Evolutionary conservation across 2,113 vertebrate genomes (phyloP).

Genomic region (Siniperca chuatsi): DNA sequence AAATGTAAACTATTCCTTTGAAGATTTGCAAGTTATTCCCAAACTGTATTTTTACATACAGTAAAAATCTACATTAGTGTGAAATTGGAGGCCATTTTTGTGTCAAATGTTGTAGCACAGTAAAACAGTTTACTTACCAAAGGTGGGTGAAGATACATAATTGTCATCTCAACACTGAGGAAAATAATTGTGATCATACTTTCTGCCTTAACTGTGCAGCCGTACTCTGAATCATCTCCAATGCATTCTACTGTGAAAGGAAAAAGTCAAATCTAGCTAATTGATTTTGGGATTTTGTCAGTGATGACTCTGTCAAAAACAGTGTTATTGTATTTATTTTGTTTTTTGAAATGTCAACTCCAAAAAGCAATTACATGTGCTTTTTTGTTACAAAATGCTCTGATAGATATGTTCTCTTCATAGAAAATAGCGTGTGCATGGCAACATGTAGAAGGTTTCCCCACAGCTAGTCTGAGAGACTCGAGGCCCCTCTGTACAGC

Average conservation of each 20-base stretch:
- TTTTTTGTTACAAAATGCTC: slow-evolving; percentile 66
- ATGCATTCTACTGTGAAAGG: not conserved
- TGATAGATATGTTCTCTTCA: slow-evolving; percentile 43
- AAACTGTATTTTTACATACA: not conserved
- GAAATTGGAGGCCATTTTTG: not conserved
- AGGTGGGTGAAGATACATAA: not conserved
- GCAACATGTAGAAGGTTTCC: slow-evolving; percentile 25
- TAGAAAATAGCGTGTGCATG: slow-evolving; percentile 62
- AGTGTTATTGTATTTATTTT: slow-evolving; percentile 63
- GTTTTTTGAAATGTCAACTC: slow-evolving; percentile 49
- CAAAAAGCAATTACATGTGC: slow-evolving; percentile 64
- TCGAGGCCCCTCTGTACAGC: slow-evolving; percentile 1
- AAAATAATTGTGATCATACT: too few relatives aligned
- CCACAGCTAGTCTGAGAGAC: not conserved
- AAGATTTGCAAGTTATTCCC: not conserved
- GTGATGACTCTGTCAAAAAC: slow-evolving; percentile 51
- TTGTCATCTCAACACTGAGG: not conserved
- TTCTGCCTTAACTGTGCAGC: not conserved
- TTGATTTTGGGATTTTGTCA: not conserved
- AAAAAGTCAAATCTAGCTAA: not conserved
- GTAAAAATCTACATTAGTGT: not conserved
- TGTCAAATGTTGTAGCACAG: not conserved
- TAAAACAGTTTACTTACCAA: not conserved
- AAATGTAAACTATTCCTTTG: not conserved
- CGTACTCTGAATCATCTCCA: not conserved